Conservation (phyloP, 2,888 invertebrate genomes). For the Orthosia cruda region DNA sequence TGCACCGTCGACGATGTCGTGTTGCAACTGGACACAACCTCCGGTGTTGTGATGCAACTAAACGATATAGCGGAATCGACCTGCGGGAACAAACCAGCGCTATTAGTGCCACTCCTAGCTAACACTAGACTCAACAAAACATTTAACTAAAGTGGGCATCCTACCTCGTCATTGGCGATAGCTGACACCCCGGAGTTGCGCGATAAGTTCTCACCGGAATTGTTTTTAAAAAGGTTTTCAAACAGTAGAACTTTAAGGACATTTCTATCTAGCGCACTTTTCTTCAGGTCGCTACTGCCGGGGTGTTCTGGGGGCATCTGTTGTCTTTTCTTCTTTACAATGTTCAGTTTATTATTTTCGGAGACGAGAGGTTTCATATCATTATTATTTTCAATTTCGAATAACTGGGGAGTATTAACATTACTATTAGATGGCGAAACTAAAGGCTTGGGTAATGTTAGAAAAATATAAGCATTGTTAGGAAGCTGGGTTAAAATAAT, state of each 20-base stretch:
- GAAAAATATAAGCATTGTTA: constrained; percentile 83
- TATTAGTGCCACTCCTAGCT: constrained; percentile 56
- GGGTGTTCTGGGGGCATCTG: constrained; percentile 67
- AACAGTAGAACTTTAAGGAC: constrained; percentile 83
- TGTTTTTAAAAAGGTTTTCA: constrained; percentile 80
- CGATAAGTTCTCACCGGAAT: constrained; percentile 74
- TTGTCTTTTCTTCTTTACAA: constrained; percentile 73
- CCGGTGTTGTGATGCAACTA: constrained; percentile 90
- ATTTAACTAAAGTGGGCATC: constrained; percentile 68
- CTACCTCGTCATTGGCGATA: constrained; percentile 82
- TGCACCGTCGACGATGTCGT: constrained; percentile 84
- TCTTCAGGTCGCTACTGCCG: constrained; percentile 72
- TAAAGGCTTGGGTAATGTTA: constrained; percentile 83
- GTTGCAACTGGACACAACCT: constrained; percentile 89
- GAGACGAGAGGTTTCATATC: constrained; percentile 64
- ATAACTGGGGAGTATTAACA: constrained; percentile 63
- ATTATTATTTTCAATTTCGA: constrained; percentile 69
- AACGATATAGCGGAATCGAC: constrained; percentile 90
- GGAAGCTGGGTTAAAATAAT: constrained; percentile 77
- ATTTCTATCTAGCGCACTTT: constrained; percentile 77
- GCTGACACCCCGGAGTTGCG: constrained; percentile 70
- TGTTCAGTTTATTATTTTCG: constrained; percentile 62
- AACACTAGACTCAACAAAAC: constrained; percentile 40
- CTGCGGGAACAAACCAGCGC: constrained; percentile 78
- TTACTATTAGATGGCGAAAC: constrained; percentile 65